Conservation (phyloP, 1,140 invertebrate species). For the Pogonomyrmex barbatus region DNA sequence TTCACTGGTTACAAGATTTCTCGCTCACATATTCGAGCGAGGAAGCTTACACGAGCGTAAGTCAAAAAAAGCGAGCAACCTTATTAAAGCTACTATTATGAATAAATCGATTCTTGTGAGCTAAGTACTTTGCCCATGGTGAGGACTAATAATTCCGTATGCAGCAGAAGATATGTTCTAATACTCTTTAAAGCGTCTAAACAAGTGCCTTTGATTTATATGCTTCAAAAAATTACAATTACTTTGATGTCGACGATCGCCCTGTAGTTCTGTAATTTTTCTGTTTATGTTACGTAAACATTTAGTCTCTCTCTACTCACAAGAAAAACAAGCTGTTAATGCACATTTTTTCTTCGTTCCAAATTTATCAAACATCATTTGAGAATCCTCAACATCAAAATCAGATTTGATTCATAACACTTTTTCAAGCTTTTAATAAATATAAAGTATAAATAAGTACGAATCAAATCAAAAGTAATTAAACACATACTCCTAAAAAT, state of each 20-base stretch:
- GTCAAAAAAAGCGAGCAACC: slow-evolving; percentile 61
- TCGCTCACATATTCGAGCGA: background rate
- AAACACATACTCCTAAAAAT: slow-evolving; percentile 29
- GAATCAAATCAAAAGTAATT: slow-evolving; percentile 13
- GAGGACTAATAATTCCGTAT: slow-evolving; percentile 12
- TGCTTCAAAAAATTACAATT: slow-evolving; percentile 48
- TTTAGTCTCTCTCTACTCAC: background rate
- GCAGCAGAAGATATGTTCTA: slow-evolving; percentile 54
- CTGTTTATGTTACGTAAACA: background rate
- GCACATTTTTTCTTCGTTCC: background rate
- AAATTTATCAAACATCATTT: slow-evolving; percentile 8
- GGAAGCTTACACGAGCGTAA: slow-evolving; percentile 24
- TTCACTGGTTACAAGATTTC: background rate
- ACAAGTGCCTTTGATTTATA: slow-evolving; percentile 1
- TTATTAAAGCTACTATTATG: slow-evolving; percentile 53
- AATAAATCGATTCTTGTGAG: slow-evolving; percentile 7
- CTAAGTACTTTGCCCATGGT: slow-evolving; percentile 2
- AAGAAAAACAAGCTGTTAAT: background rate
- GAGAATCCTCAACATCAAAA: slow-evolving; percentile 35
- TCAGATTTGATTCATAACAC: slow-evolving; percentile 48
- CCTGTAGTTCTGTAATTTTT: too few species aligned
- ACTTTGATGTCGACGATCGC: slow-evolving; percentile 10
- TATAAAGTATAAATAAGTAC: background rate
- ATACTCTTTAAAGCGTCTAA: slow-evolving; percentile 26
- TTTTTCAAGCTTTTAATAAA: slow-evolving; percentile 20